Evolutionary conservation across 1,140 invertebrate species (phyloP).

Genomic region (Eurosta solidaginis): DNA sequence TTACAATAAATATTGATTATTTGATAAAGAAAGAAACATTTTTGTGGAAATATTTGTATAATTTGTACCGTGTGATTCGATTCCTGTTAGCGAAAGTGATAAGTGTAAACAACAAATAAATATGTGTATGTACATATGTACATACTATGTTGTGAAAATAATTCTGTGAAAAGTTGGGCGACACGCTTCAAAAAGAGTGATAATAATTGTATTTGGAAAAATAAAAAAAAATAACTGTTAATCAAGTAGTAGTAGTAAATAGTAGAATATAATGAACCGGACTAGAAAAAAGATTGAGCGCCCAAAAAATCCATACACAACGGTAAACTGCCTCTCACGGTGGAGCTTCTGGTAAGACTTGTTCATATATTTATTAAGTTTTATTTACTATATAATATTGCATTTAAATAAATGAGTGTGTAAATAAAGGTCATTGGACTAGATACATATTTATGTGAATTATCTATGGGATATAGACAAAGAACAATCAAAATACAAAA

Average conservation of each 20-base stretch:
- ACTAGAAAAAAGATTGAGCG: slow-evolving; percentile 51
- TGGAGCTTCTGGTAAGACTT: slow-evolving; percentile 55
- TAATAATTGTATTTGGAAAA: not conserved
- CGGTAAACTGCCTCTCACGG: slow-evolving; percentile 50
- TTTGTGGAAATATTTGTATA: not conserved
- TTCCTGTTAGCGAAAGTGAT: slow-evolving; percentile 15
- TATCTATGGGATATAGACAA: no score
- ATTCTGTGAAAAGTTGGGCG: not conserved
- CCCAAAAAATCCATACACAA: slow-evolving; percentile 52
- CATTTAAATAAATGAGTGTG: no score
- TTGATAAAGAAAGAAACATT: not conserved
- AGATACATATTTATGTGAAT: no score
- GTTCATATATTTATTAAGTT: not conserved
- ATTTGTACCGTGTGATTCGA: not conserved
- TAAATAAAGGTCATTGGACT: no score
- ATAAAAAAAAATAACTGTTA: slow-evolving; percentile 27
- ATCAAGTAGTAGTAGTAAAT: slow-evolving; percentile 4
- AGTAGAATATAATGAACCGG: slow-evolving; percentile 48
- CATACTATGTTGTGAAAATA: no score
- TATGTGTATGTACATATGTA: not conserved
- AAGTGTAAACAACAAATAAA: not conserved
- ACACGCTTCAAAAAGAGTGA: not conserved
- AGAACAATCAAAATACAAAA: no score
- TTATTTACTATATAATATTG: no score
- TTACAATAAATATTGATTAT: not conserved